These are phyloP conservation scores for Platichthys flesus DNA, from an alignment of 2,113 vertebrate species.

Conservation along the genomic window DNA sequence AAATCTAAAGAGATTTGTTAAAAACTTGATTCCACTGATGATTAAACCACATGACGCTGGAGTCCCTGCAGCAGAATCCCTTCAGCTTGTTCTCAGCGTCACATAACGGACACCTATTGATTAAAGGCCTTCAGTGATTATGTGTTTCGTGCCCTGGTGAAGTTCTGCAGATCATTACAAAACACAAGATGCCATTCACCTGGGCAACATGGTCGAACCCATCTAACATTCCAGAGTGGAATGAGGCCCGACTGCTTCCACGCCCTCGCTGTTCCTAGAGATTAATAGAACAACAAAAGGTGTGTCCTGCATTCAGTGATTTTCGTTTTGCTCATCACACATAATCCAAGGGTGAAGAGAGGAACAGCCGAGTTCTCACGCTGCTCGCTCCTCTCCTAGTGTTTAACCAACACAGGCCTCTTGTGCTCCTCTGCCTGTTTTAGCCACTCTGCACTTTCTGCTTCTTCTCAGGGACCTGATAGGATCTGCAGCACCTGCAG, in stretches of 20 bases:
- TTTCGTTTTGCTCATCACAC: not conserved
- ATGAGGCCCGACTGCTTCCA: constrained; percentile 18
- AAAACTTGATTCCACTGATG: not conserved
- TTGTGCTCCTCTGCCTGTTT: not conserved
- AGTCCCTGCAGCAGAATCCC: not conserved
- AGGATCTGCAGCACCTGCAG: constrained; percentile 21
- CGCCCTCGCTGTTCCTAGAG: not conserved
- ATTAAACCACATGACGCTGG: not conserved
- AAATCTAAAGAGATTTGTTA: not conserved
- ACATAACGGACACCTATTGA: no score
- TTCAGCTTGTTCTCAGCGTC: not conserved
- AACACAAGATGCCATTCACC: not conserved
- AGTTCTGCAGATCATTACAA: not conserved
- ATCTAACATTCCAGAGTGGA: no score
- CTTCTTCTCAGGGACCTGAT: not conserved
- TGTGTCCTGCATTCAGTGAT: not conserved
- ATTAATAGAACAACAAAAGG: constrained; percentile 14
- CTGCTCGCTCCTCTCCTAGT: not conserved
- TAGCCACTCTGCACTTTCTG: not conserved
- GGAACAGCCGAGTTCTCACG: constrained; percentile 12
- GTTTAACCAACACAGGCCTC: not conserved
- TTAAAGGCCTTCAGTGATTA: no score
- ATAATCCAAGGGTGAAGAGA: not conserved
- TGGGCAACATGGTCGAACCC: no score
- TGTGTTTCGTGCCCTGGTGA: no score